Evolutionary conservation across 1,140 invertebrate genomes (phyloP).

Genomic region (Heliconius hewitsoni): DNA sequence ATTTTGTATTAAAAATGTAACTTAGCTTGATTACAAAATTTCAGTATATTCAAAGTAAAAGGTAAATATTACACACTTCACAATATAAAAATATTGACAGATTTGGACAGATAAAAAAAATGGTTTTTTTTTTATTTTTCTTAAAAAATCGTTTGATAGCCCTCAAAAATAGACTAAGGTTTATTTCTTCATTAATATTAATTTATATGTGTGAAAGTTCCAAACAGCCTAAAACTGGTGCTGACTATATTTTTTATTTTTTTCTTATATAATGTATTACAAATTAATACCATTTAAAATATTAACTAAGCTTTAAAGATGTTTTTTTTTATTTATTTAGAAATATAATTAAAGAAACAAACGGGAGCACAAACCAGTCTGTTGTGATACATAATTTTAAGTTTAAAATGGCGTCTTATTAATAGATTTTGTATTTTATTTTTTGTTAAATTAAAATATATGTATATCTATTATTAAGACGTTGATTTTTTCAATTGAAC

Average conservation of each 20-base stretch:
- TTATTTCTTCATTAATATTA: conserved; percentile 6
- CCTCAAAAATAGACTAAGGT: neutral
- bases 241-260: neutral
- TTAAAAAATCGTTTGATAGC: neutral
- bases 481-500: conserved; percentile 42
- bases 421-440: neutral
- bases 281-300: conserved; percentile 29
- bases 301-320: conserved; percentile 59
- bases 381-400: conserved; percentile 80
- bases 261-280: conserved; percentile 17
- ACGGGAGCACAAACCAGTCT: conserved; percentile 71
- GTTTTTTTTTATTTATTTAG: conserved; percentile 50
- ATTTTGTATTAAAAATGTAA: neutral
- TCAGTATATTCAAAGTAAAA: neutral
- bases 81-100: neutral
- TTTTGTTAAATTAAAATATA: conserved; percentile 11
- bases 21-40: neutral
- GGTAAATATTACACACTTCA: neutral
- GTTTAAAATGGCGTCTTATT: conserved; percentile 43
- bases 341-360: conserved; percentile 39
- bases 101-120: neutral
- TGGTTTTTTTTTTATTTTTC: neutral
- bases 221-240: conserved; percentile 25
- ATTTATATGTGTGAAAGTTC: conserved; percentile 23
- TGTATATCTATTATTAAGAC: conserved; percentile 10